Base-by-base conservation (phyloP, 2,797 vertebrate species). In the Girardinus metallicus region DNA sequence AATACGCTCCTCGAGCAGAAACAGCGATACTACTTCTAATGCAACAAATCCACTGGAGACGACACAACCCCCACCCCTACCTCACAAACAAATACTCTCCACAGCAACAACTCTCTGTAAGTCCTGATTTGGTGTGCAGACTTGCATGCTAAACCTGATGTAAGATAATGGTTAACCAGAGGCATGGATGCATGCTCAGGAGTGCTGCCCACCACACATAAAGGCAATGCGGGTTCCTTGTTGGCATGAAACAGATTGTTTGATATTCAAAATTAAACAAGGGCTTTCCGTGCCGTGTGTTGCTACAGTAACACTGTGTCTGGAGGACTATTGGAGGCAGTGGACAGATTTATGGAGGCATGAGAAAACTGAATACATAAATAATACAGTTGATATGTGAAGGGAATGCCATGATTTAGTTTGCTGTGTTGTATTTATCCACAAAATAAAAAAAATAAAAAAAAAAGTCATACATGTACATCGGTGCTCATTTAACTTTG, bases 91-190 rank as follows among this genome's bases (percentile, higher is more conserved):
- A 41, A 73, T 82, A 77, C 79, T 74, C 83, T 75, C 83, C 76
- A 86, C 81, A 90, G 83, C 84, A 82, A 75, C 82, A 83, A 74
- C 91, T 89, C 91, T 89, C 92, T 89, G 94, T 92, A 85, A 88
- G 90, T 87, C 84, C 86, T 79, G 87, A 86, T 91, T 89, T 88
- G 85, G 90, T 89, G 86, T 93, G 93, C 12, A 85, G 92, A 88
- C 86, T 82, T 75, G 83, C 83, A 89, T 86, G 83, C 90, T 89
- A 88, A 95, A 90, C 87, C 93, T 92, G 92, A 94, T 93, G 91
- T 91, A 89, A 93, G 93, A 95, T 93, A 93, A 95, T 94, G 94
- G 94, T 95, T 95, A 95, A 95, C 95, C 95, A 95, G 89, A 94
- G 82, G 83, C 90, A 93, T 91, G 91, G 94, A 84, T 49, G 85